Evolutionary conservation across 2,797 vertebrate species (phyloP).

Genomic region (Poeciliopsis paucimaculata): DNA sequence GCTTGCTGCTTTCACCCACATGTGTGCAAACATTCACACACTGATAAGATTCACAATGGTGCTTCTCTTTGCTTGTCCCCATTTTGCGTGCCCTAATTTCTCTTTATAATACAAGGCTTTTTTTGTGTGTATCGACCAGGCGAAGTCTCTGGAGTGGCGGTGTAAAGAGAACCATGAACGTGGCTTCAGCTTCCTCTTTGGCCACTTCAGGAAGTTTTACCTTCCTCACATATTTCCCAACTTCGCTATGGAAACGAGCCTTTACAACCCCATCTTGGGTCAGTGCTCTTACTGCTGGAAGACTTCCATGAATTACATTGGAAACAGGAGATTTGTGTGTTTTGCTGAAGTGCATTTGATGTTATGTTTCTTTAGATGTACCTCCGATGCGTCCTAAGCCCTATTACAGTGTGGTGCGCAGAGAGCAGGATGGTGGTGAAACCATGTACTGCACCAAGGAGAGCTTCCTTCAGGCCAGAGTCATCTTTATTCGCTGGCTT

Average conservation of each 20-base stretch:
- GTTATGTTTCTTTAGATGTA: conserved; percentile 82
- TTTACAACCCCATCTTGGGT: conserved; percentile 96
- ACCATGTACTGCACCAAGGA: conserved; percentile 95
- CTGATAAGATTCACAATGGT: conserved; percentile 68
- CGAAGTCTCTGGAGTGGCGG: conserved; percentile 98
- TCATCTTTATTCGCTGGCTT: conserved; percentile 98
- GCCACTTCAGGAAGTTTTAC: conserved; percentile 98
- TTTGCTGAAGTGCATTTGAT: neutral
- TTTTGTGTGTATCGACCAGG: conserved; percentile 77
- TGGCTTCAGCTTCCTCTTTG: conserved; percentile 97
- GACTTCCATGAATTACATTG: neutral
- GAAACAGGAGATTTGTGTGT: neutral
- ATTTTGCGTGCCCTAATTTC: conserved; percentile 26
- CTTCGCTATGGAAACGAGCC: conserved; percentile 95
- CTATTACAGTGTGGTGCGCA: conserved; percentile 90
- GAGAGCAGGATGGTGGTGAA: conserved; percentile 93
- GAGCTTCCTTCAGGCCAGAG: conserved; percentile 94
- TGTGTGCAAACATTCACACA: conserved; percentile 41
- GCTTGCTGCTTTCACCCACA: conserved; percentile 25
- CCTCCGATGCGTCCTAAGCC: conserved; percentile 95
- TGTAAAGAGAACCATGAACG: conserved; percentile 98
- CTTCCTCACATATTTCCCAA: conserved; percentile 98
- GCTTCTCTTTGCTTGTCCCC: conserved; percentile 62
- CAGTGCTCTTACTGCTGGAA: conserved; percentile 52
- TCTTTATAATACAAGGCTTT: conserved; percentile 47